These are phyloP conservation scores for Gnatocerus cornutus DNA, from an alignment of 2,888 invertebrate species.

Conservation along the genomic window DNA sequence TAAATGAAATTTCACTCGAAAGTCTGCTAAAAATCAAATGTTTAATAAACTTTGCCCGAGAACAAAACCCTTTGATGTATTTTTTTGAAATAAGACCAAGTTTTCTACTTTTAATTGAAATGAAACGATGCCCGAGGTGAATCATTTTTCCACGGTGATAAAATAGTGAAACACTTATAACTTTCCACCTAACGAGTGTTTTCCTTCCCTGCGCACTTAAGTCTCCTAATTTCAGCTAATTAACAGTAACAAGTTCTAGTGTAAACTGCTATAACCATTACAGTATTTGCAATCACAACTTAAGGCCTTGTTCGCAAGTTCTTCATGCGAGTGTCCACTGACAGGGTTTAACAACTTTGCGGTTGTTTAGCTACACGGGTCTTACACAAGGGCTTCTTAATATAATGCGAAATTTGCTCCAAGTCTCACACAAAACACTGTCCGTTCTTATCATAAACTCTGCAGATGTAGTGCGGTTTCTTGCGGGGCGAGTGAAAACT, in stretches of 20 bases:
- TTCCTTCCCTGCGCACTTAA: background rate
- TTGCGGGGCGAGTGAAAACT: too few species aligned
- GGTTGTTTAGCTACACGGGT: background rate
- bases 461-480: too few species aligned
- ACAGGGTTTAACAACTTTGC: background rate
- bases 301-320: background rate
- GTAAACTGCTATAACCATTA: background rate
- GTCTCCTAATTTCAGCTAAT: background rate
- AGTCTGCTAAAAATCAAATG: constrained; percentile 2
- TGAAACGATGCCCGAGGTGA: background rate
- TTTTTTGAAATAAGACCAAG: background rate
- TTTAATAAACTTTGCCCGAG: background rate
- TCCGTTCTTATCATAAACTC: too few species aligned
- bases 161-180: too few species aligned
- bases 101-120: background rate
- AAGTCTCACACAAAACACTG: too few species aligned
- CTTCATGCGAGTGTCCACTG: background rate
- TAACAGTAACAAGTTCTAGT: background rate
- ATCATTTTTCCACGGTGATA: too few species aligned
- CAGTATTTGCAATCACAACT: constrained; percentile 4
- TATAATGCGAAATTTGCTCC: background rate
- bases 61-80: background rate
- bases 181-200: too few species aligned
- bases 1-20: background rate
- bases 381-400: background rate